Conservation (phyloP, 1,140 invertebrate species). For the Ruditapes philippinarum region DNA sequence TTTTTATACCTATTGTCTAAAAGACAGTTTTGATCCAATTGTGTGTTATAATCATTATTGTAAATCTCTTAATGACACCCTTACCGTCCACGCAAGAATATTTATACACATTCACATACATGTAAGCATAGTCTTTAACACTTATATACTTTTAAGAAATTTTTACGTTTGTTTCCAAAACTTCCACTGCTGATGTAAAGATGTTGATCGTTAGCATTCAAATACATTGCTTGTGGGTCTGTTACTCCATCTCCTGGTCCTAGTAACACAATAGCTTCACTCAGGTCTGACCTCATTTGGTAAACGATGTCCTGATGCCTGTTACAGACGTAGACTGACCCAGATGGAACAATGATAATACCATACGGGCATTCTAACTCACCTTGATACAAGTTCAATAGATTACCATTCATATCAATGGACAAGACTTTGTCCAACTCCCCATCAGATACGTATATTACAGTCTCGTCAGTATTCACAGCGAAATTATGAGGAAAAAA, state of each 20-base stretch:
- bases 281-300: neutral
- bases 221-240: neutral
- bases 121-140: too few relatives aligned
- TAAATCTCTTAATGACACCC: too few relatives aligned
- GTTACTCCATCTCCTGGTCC: neutral
- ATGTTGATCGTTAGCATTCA: neutral
- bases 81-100: too few relatives aligned
- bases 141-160: too few relatives aligned
- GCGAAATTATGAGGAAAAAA: neutral
- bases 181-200: slow-evolving; percentile 15
- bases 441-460: neutral
- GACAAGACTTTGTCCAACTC: neutral
- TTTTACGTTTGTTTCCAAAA: too few relatives aligned
- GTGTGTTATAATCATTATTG: too few relatives aligned
- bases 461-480: neutral
- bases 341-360: neutral
- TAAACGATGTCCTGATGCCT: neutral
- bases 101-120: too few relatives aligned
- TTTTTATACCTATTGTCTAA: too few relatives aligned
- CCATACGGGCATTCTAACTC: neutral
- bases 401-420: neutral
- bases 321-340: neutral
- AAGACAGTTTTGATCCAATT: too few relatives aligned
- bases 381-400: neutral
- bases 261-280: neutral